These are phyloP conservation scores for Aphis gossypii DNA, from an alignment of 1,140 invertebrate genomes.

Conservation along the genomic window DNA sequence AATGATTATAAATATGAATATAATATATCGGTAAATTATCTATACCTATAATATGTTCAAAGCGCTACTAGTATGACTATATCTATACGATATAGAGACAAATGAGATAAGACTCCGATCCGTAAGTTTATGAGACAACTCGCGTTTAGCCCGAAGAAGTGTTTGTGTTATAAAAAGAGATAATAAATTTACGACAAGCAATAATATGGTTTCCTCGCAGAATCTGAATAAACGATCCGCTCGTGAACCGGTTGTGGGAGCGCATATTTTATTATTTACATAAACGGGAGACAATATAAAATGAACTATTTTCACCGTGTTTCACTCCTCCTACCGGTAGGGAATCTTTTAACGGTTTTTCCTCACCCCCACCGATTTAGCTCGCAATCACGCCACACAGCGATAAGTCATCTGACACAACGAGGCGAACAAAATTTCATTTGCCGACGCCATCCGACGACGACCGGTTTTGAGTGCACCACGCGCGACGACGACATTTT, in stretches of 20 bases:
- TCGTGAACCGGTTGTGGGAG: not conserved
- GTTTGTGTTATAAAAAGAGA: not conserved
- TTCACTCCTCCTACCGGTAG: not conserved
- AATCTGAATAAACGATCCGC: not conserved
- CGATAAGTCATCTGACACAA: slow-evolving; percentile 2
- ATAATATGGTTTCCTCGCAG: not conserved
- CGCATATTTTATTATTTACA: not conserved
- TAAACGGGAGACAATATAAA: not conserved
- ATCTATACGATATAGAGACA: not conserved
- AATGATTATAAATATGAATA: not conserved
- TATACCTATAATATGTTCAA: not conserved
- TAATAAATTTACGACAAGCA: not conserved
- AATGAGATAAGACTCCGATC: no score
- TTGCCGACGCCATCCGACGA: not conserved
- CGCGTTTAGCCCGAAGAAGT: no score
- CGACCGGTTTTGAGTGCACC: not conserved
- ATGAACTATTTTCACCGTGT: not conserved
- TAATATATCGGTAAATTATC: not conserved
- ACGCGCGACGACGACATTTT: not conserved
- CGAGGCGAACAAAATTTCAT: not conserved
- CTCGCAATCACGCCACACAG: not conserved
- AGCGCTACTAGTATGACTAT: not conserved
- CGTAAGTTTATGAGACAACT: no score
- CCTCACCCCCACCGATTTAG: not conserved
- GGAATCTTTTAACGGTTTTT: slow-evolving; percentile 7